Evolutionary conservation across 2,113 vertebrate genomes (phyloP), one percentile per base, ranked within the genome.

Genomic region (Sprattus sprattus): DNA sequence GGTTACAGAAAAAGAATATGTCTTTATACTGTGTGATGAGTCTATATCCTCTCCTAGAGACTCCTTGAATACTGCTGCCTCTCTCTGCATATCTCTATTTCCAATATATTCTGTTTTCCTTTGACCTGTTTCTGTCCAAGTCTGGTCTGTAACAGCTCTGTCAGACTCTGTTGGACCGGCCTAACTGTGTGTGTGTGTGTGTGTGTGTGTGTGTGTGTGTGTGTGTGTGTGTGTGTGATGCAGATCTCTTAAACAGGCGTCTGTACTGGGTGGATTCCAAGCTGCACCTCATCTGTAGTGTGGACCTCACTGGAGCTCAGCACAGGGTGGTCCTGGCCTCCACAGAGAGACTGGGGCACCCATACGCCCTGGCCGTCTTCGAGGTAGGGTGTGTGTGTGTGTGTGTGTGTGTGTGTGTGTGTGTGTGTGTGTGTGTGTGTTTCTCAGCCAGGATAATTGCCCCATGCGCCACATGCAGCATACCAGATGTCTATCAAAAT

Each of bases 191-290:
- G 81, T 20, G 10, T 49, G 11, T 89, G 82, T 15, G 8, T 86
- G 39, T 85, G 81, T 88, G 80, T 86, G 28, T 78, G 64, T 84
- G 75, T 85, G 57, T 75, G 81, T 84, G 84, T 86, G 83, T 91
- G 84, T 90, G 71, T 90, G 81, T 81, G 50, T 86, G 86, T 88
- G 91, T 93, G 90, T 83, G 4, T 81, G 84, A 85, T 18, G 85
- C 94, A 99, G 98, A 99, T 90, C 91, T 99, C 87, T 95, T 97
- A 91, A 98, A 95, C 92, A 96, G 96, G 86, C 98, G 98, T 85
- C 92, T 99, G n/a, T 99, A 99, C 93, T 99, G 98, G 98, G 97
- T 99, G 82, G 98, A 99, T 90, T 99, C 98, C 50, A 99, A 99
- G 92, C 92, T 99, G 84, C 98, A 99, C 91, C 95, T 96, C 8